Evolutionary conservation across 2,888 invertebrate genomes (phyloP), one percentile per base, ranked within the genome.

Genomic region (Dinocampus coccinellae): DNA sequence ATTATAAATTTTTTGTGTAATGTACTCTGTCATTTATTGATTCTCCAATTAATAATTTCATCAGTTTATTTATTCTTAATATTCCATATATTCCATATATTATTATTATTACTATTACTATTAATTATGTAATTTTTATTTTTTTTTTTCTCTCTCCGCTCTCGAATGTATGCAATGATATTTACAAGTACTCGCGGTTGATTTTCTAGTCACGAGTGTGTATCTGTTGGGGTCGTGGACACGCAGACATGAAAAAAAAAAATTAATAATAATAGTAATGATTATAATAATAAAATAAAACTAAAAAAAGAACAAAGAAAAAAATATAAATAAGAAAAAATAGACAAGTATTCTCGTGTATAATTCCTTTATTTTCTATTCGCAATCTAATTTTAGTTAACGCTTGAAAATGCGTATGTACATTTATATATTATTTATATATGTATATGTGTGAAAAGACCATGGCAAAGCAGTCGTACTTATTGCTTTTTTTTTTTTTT

Each of bases 301-400:
- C n/a, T 16, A 20, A 55, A 13, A 63, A 26, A 10, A 22, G 16
- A 53, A 53, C 4, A 53, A 16, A 42, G 42, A n/a, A 29, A 4
- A 29, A 29, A 29, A 29, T n/a, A n/a, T 29, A 4, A n/a, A n/a
- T n/a, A n/a, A n/a, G n/a, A n/a, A n/a, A 39, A 39, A 39, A 39
- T 39, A 39, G 39, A 39, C 2, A 13, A 39, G 39, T 47, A 16
- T 7, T 11, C 55, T 55, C 4, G 22, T 55, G 26, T 53, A 53
- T 26, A 55, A 42, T 13, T 64, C 39, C 34, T 63, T 20, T 65
- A 36, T 70, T 70, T 57, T 62, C 63, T 52, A 53, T 61, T 61
- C 52, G 60, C 68, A 52, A 68, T 68, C 60, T 68, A 68, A 61
- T 68, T 61, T 36, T n/a, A 10, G 26, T 26, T 61, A 52, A 53